A percentile compares a stretch with the other conserved stretches of the same genome.
Evolutionary conservation across 2,113 vertebrate species (phyloP).

Genomic region (Lophotis ruficrista): DNA sequence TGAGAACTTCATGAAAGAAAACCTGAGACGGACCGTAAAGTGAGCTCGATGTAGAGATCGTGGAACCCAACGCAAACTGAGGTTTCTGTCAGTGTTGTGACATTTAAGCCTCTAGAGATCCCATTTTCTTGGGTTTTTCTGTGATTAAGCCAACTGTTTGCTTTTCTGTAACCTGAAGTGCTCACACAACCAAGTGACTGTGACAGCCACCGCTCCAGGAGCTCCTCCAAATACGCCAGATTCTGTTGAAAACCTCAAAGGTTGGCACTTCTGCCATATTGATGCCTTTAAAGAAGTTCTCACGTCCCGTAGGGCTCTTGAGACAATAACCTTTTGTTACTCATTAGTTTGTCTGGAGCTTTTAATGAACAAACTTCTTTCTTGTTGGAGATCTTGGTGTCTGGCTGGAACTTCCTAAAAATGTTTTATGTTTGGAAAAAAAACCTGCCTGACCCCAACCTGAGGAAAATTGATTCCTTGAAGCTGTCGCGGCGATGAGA

Average conservation of each 20-base stretch:
- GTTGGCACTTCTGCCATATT: fast-evolving
- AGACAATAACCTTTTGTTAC: not conserved
- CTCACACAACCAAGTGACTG: not conserved
- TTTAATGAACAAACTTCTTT: not conserved
- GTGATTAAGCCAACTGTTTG: not conserved
- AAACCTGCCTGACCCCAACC: not conserved
- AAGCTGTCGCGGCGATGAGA: not conserved
- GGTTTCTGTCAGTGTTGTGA: not conserved
- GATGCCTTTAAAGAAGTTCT: not conserved
- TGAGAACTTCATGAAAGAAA: not conserved
- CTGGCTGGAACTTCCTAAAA: not conserved
- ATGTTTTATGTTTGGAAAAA: not conserved
- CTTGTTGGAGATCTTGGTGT: not conserved
- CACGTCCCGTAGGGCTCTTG: fast-evolving
- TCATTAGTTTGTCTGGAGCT: not conserved
- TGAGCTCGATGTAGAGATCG: fast-evolving
- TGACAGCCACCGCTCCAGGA: not conserved
- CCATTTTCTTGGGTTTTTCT: not conserved
- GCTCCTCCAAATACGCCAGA: not conserved
- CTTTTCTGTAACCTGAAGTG: not conserved
- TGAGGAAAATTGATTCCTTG: not conserved
- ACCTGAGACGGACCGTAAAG: fast-evolving
- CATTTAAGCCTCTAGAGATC: not conserved
- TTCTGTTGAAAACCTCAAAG: not conserved
- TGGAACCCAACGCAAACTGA: no score